These are phyloP conservation scores for Acanthosepion lycidas DNA, from an alignment of 2,888 invertebrate genomes.

Conservation along the genomic window DNA sequence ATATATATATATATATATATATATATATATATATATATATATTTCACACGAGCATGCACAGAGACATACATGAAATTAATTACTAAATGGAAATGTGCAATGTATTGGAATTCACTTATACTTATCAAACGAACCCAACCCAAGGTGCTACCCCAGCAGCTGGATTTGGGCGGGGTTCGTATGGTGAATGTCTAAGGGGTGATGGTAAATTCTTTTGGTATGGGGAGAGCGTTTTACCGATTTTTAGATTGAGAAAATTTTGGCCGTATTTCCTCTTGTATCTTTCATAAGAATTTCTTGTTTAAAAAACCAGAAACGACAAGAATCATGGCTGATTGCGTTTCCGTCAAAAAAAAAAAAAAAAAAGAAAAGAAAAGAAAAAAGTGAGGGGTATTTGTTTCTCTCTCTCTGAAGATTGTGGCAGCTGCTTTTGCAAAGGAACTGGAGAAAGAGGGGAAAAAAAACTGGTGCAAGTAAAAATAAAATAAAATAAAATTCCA, in stretches of 20 bases:
- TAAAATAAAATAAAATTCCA: too few species aligned
- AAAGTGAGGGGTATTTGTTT: not conserved
- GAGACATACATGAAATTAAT: not conserved
- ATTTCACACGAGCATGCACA: not conserved
- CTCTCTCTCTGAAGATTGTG: not conserved
- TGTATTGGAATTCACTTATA: not conserved
- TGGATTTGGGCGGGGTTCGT: not conserved
- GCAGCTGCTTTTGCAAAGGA: not conserved
- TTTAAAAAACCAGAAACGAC: not conserved
- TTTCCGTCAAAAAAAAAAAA: not conserved
- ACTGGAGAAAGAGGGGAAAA: too few species aligned
- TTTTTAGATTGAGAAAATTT: not conserved
- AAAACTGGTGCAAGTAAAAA: too few species aligned
- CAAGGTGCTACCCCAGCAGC: not conserved
- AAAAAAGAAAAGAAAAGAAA: not conserved
- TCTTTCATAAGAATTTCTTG: not conserved
- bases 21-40: too few species aligned
- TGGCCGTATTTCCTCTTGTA: not conserved
- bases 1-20: too few species aligned
- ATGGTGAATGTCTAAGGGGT: not conserved
- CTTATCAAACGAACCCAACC: not conserved
- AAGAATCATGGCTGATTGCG: conserved; percentile 8
- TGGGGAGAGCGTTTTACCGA: not conserved
- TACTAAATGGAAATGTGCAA: not conserved
- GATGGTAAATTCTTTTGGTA: not conserved